A percentile compares a stretch with the other conserved stretches of the same genome.
These are phyloP conservation scores for Anolis sagrei DNA, from an alignment of 2,113 vertebrate genomes.

Conservation along the genomic window DNA sequence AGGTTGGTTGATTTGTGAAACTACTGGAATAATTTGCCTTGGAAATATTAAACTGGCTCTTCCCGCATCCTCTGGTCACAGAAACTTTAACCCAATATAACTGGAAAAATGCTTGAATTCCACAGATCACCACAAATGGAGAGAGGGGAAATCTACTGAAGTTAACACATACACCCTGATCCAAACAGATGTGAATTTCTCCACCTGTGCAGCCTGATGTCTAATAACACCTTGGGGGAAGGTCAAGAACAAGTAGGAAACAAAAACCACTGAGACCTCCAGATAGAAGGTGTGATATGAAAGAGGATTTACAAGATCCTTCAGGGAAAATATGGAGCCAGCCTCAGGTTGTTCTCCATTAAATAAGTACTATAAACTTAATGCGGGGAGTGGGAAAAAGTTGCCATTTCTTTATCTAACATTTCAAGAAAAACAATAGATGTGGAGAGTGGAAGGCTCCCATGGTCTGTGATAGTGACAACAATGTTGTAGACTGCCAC, in stretches of 20 bases:
- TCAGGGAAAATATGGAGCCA: conserved; percentile 49
- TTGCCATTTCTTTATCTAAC: conserved; percentile 5
- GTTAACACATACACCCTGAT: not conserved
- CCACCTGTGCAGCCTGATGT: not conserved
- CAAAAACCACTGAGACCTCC: conserved; percentile 1
- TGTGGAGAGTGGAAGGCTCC: not conserved
- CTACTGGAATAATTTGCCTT: conserved; percentile 36
- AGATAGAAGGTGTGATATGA: not conserved
- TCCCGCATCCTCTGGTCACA: conserved; percentile 34
- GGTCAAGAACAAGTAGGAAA: conserved; percentile 5
- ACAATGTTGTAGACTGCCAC: not conserved
- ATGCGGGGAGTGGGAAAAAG: not conserved
- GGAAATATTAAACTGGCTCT: conserved; percentile 44
- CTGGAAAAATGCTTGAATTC: not conserved
- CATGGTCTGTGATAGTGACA: not conserved
- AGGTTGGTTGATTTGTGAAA: conserved; percentile 14
- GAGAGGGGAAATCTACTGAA: not conserved
- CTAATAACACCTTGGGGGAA: not conserved
- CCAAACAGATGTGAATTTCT: not conserved
- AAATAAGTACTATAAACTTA: conserved; percentile 52
- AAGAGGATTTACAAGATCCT: too few relatives aligned
- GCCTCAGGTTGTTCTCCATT: conserved; percentile 64
- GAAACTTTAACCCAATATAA: conserved; percentile 38
- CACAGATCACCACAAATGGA: not conserved
- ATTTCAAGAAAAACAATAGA: not conserved